These are phyloP conservation scores for Cephalotes varians DNA, from an alignment of 2,888 invertebrate genomes.

Conservation along the genomic window DNA sequence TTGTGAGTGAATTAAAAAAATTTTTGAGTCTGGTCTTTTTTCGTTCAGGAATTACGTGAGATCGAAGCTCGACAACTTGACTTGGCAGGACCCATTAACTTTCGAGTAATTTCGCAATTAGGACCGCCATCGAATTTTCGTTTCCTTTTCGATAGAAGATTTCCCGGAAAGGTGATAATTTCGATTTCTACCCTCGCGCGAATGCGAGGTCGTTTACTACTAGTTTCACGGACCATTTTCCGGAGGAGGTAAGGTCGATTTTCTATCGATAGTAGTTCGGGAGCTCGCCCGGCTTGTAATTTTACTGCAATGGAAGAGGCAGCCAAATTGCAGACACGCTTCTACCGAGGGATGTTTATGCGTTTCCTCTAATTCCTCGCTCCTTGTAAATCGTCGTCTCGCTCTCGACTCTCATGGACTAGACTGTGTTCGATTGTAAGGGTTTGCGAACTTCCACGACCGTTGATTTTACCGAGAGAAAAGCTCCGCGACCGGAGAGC, in stretches of 20 bases:
- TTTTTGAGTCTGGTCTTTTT: not conserved
- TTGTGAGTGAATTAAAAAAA: not conserved
- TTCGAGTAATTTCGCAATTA: conserved; percentile 45
- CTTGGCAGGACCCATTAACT: conserved; percentile 13
- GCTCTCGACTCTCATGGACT: not conserved
- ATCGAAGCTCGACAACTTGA: not conserved
- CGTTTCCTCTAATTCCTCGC: conserved; percentile 65
- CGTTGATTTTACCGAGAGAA: conserved; percentile 48
- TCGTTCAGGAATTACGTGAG: not conserved
- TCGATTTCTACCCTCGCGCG: conserved; percentile 16
- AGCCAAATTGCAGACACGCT: conserved; percentile 29
- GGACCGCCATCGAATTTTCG: conserved; percentile 32
- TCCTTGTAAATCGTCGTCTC: conserved; percentile 36
- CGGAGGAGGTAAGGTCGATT: conserved; percentile 30
- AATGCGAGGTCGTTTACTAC: not conserved
- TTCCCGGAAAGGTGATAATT: conserved; percentile 23
- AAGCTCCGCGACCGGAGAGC: conserved; percentile 26
- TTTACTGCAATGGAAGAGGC: conserved; percentile 37
- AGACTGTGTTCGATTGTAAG: conserved; percentile 43
- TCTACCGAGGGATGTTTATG: conserved; percentile 44
- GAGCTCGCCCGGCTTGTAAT: conserved; percentile 48
- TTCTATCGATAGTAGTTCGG: conserved; percentile 35
- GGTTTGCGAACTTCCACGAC: conserved; percentile 22
- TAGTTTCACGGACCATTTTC: conserved; percentile 41
- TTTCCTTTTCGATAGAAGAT: conserved; percentile 6